Conservation (phyloP, 2,113 vertebrate genomes). For the Oreocharis arfaki region DNA sequence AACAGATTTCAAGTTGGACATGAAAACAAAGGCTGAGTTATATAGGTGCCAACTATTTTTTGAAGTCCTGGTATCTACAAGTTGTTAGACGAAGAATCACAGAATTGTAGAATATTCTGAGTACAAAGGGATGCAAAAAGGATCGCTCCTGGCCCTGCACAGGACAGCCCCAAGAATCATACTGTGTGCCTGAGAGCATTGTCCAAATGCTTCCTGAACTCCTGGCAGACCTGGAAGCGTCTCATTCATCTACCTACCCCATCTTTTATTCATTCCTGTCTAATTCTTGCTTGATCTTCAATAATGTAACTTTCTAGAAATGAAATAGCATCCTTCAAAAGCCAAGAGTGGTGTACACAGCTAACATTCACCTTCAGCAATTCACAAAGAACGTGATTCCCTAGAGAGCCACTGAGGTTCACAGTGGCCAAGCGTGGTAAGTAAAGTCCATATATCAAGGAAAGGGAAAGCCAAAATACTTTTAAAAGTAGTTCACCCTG, state of each 20-base stretch:
- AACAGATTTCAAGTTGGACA: background rate
- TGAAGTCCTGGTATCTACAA: background rate
- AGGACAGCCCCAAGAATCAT: background rate
- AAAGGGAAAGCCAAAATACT: background rate
- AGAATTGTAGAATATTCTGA: background rate
- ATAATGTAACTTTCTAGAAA: background rate
- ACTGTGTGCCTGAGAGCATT: background rate
- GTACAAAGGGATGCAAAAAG: background rate
- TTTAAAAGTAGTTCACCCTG: background rate
- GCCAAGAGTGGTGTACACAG: background rate
- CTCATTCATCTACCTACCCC: background rate
- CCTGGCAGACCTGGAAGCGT: background rate
- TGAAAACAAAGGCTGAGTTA: background rate
- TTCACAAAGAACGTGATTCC: background rate
- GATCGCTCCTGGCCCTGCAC: background rate
- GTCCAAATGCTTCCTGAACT: background rate
- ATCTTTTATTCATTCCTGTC: background rate
- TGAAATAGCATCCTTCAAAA: background rate
- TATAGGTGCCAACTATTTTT: background rate
- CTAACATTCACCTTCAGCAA: background rate
- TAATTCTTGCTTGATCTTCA: background rate
- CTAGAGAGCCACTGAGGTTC: background rate
- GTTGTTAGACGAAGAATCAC: accelerated
- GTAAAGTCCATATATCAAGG: background rate
- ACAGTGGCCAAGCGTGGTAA: accelerated